Evolutionary conservation across 2,113 vertebrate genomes (phyloP).

Genomic region (Pycnonotus jocosus): DNA sequence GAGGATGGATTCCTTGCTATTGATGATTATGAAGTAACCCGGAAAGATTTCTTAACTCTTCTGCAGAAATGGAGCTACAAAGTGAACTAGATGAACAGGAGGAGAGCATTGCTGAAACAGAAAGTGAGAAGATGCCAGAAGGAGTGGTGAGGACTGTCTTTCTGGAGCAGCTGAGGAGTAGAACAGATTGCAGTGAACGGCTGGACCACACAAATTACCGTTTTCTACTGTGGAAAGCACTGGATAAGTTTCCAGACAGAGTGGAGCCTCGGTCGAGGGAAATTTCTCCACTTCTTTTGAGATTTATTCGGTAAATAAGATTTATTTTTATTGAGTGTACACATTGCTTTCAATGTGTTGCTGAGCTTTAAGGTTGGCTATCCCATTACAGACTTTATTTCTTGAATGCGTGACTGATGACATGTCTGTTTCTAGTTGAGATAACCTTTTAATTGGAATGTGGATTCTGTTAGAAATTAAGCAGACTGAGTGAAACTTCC

Average conservation of each 20-base stretch:
- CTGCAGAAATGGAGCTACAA: slow-evolving; percentile 83
- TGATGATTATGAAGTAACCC: background rate
- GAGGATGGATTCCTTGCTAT: background rate
- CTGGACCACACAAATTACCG: slow-evolving; percentile 92
- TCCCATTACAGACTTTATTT: background rate
- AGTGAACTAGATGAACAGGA: slow-evolving; percentile 43
- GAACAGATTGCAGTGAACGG: slow-evolving; percentile 71
- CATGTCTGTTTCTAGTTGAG: background rate
- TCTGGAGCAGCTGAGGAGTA: slow-evolving; percentile 71
- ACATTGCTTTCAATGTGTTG: background rate
- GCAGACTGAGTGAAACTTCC: background rate
- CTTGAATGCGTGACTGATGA: background rate
- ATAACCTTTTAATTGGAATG: background rate
- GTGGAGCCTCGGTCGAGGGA: slow-evolving; percentile 90
- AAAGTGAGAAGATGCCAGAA: slow-evolving; percentile 69
- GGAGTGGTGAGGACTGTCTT: slow-evolving; percentile 77
- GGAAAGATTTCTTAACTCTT: background rate
- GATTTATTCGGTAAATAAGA: slow-evolving; percentile 86
- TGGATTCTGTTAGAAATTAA: background rate
- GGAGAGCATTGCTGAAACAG: background rate
- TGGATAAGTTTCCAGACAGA: slow-evolving; percentile 85
- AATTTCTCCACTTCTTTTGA: slow-evolving; percentile 88
- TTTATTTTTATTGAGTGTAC: background rate
- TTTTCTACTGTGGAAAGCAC: slow-evolving; percentile 86
- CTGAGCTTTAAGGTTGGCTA: background rate